Conservation (phyloP, 2,113 vertebrate genomes). For the Shinisaurus crocodilurus region DNA sequence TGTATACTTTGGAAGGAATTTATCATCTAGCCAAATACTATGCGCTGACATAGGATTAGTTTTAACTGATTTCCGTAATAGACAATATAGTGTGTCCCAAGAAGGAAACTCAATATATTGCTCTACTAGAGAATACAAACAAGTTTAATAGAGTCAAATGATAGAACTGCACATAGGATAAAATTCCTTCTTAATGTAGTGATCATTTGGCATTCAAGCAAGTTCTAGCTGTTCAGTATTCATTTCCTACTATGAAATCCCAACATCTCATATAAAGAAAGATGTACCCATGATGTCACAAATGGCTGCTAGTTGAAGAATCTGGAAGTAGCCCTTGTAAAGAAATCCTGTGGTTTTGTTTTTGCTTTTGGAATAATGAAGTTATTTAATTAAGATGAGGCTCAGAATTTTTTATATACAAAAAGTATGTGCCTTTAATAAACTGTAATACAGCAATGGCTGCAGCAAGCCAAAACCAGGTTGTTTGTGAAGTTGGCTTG, state of each 20-base stretch:
- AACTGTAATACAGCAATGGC: constrained; percentile 35
- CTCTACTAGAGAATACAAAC: neutral
- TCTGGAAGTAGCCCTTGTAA: neutral
- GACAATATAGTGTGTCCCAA: neutral
- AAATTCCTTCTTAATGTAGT: neutral
- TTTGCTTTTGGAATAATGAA: neutral
- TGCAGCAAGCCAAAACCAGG: constrained; percentile 28
- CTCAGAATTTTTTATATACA: neutral
- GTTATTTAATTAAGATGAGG: neutral
- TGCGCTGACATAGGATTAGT: neutral
- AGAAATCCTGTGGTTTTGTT: neutral
- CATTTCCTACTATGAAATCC: neutral
- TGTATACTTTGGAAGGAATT: constrained; percentile 11
- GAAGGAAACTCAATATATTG: neutral
- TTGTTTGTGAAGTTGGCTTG: constrained; percentile 29
- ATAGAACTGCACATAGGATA: neutral
- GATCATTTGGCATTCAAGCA: neutral
- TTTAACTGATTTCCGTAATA: neutral
- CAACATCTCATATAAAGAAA: neutral
- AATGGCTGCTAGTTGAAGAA: neutral
- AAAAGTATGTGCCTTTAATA: constrained; percentile 54
- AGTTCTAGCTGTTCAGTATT: neutral
- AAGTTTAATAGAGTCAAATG: neutral
- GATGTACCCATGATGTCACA: neutral
- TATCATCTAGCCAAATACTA: neutral